These are phyloP conservation scores for Eubasilissa splendida DNA, from an alignment of 2,888 invertebrate genomes.

Conservation along the genomic window DNA sequence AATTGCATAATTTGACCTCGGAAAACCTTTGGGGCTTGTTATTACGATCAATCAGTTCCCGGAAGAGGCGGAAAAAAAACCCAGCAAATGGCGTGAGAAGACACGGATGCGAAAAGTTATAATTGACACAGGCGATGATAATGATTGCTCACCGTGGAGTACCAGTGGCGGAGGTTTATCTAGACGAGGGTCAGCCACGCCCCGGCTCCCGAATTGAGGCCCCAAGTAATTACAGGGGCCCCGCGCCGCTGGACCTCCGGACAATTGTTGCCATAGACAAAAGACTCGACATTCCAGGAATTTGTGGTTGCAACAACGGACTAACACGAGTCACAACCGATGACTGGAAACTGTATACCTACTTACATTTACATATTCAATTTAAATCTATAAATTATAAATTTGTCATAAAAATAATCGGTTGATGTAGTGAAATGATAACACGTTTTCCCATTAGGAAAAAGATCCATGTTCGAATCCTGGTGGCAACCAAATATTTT, in stretches of 20 bases:
- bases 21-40: background rate
- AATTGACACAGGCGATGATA: constrained; percentile 10
- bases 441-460: no score
- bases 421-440: no score
- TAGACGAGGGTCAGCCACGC: constrained; percentile 21
- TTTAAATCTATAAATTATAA: no score
- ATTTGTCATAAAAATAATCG: no score
- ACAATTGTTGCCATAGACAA: constrained; percentile 5
- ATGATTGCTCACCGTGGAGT: background rate
- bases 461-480: no score
- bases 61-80: background rate
- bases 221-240: constrained; percentile 30
- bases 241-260: constrained; percentile 13
- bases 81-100: constrained; percentile 8
- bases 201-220: constrained; percentile 36
- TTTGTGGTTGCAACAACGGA: background rate
- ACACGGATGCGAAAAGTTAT: background rate
- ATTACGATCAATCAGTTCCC: background rate
- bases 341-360: background rate
- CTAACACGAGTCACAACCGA: background rate
- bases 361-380: no score
- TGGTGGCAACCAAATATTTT: no score
- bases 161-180: background rate
- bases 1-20: background rate
- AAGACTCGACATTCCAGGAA: constrained; percentile 7